A percentile compares a stretch with the other conserved stretches of the same genome.
Evolutionary conservation across 2,113 vertebrate species (phyloP).

Genomic region (Archilochus colubris): DNA sequence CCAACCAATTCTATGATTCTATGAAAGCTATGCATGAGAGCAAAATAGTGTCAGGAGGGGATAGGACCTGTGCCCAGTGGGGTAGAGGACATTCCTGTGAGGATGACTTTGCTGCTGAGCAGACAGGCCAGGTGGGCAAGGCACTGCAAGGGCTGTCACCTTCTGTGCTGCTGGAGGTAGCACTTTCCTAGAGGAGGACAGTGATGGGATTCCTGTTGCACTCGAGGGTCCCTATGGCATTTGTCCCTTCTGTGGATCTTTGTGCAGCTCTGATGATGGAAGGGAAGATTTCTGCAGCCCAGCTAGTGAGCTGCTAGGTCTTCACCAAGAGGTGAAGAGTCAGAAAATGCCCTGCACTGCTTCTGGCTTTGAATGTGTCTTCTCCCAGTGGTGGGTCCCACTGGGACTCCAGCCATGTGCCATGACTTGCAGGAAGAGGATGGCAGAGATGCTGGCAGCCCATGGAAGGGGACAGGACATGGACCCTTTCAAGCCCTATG

Average conservation of each 20-base stretch:
- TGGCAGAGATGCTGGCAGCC: background rate
- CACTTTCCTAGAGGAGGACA: fast-evolving
- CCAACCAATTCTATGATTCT: too few species aligned
- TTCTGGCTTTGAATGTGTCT: background rate
- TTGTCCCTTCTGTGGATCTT: fast-evolving
- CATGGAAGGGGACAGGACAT: fast-evolving
- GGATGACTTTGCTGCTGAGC: background rate
- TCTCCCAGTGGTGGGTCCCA: background rate
- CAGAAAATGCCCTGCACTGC: background rate
- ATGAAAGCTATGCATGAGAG: background rate
- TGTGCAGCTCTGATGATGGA: background rate
- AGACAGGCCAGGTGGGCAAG: background rate
- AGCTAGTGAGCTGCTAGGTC: background rate
- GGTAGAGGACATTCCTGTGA: fast-evolving
- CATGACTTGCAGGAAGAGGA: fast-evolving
- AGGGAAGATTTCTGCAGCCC: background rate
- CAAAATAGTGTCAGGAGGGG: background rate
- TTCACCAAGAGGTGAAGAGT: background rate
- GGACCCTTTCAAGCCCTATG: background rate
- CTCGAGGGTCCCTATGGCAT: too few species aligned
- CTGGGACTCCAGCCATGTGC: fast-evolving
- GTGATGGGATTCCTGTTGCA: background rate
- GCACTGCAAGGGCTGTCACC: background rate
- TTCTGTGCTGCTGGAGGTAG: background rate
- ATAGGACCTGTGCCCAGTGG: fast-evolving